Conservation (phyloP, 2,797 vertebrate species). For the Vultur gryphus region DNA sequence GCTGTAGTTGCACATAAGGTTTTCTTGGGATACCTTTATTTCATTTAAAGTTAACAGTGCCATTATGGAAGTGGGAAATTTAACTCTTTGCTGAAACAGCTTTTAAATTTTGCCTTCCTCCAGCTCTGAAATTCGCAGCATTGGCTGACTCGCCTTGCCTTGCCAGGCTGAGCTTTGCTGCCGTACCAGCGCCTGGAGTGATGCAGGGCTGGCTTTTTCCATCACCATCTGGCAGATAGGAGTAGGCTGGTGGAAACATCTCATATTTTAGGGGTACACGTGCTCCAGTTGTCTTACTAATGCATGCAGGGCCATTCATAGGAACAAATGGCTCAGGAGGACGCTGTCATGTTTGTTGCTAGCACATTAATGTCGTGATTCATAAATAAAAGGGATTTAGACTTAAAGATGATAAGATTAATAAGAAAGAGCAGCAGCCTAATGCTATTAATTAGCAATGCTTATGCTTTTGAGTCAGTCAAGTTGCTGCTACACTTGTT, state of each 20-base stretch:
- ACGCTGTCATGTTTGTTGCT: neutral
- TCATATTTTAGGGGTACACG: accelerated
- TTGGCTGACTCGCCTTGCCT: neutral
- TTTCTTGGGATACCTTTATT: neutral
- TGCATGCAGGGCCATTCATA: accelerated
- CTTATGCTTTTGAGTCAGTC: neutral
- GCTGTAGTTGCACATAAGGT: neutral
- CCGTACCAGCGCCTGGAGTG: neutral
- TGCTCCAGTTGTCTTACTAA: neutral
- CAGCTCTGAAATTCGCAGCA: accelerated
- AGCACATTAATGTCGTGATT: neutral
- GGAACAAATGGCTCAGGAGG: neutral
- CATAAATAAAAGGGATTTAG: neutral
- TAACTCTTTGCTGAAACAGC: neutral
- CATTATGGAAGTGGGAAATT: neutral
- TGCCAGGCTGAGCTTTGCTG: neutral
- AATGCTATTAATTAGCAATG: neutral
- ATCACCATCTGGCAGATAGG: accelerated
- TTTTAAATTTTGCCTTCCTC: neutral
- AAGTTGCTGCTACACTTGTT: neutral
- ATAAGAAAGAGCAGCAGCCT: neutral
- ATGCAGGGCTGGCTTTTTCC: neutral
- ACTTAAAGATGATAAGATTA: neutral
- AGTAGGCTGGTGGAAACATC: neutral
- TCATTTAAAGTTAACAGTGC: neutral